Evolutionary conservation across 1,140 invertebrate genomes (phyloP).

Genomic region (Camponotus floridanus): DNA sequence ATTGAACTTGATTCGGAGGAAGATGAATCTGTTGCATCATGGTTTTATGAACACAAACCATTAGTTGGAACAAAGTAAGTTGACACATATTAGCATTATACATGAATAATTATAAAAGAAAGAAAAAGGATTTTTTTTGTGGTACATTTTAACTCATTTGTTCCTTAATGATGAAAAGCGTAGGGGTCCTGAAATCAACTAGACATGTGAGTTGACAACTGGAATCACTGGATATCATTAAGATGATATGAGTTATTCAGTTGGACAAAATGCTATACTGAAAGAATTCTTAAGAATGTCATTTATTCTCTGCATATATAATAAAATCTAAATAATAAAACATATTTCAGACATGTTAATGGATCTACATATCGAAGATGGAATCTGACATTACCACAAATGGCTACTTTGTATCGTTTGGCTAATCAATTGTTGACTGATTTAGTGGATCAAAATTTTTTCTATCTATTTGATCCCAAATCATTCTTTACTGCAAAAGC

Average conservation of each 20-base stretch:
- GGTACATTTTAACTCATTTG: background rate
- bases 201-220: conserved; percentile 87
- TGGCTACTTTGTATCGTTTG: conserved; percentile 98
- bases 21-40: conserved; percentile 95
- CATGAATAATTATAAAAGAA: conserved; percentile 7
- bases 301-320: background rate
- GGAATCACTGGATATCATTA: conserved; percentile 75
- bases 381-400: conserved; percentile 97
- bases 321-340: conserved; percentile 34
- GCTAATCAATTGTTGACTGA: conserved; percentile 99
- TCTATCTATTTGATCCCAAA: conserved; percentile 99
- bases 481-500: conserved; percentile 99
- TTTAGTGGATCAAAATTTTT: conserved; percentile 99
- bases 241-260: conserved; percentile 74
- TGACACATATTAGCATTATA: background rate
- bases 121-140: background rate
- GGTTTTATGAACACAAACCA: conserved; percentile 99
- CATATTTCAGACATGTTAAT: conserved; percentile 94
- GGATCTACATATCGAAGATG: conserved; percentile 98
- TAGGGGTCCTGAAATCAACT: conserved; percentile 91
- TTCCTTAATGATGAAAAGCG: conserved; percentile 88
- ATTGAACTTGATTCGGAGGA: conserved; percentile 99
- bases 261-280: conserved; percentile 85
- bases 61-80: conserved; percentile 94
- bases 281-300: conserved; percentile 53